Percentiles rank a stretch among this genome's conserved stretches.
phyloP scores from a whole-genome alignment of 2,888 invertebrate species.

The Eurytoma californica region DNA sequence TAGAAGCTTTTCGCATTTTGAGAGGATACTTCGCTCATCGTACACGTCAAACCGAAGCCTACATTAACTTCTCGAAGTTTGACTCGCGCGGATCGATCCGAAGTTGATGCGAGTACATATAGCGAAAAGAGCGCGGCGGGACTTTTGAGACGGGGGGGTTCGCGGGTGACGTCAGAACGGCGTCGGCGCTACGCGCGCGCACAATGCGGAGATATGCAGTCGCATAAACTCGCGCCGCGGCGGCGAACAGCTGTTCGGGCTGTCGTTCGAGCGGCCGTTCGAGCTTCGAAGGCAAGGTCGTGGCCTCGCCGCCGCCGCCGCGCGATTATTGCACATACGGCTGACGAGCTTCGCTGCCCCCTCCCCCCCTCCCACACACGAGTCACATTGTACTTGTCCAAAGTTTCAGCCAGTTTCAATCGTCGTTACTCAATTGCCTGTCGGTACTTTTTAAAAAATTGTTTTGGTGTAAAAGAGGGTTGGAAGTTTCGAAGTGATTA shows the following conservation, averaged over 20 bases:
- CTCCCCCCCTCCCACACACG: conserved; percentile 1
- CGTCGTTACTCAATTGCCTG: not conserved
- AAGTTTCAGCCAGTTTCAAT: not conserved
- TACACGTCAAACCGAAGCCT: no score
- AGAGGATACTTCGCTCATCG: no score
- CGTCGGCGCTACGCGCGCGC: conserved; percentile 1
- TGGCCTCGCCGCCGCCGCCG: conserved; percentile 60
- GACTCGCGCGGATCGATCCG: not conserved
- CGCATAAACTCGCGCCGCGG: conserved; percentile 14
- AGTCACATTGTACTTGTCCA: not conserved
- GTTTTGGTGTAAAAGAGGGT: no score
- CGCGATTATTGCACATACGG: conserved; percentile 1
- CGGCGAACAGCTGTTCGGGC: conserved; percentile 16
- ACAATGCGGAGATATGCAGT: conserved; percentile 23
- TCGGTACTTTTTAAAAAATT: no score
- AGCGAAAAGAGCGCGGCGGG: not conserved
- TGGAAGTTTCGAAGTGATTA: no score
- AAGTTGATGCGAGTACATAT: not conserved
- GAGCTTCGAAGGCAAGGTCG: conserved; percentile 70
- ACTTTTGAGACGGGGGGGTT: not conserved
- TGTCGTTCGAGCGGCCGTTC: conserved; percentile 66
- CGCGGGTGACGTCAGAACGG: not conserved
- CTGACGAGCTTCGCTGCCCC: conserved; percentile 36
- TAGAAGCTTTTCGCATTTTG: no score
- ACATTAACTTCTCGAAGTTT: no score